Evolutionary conservation across 1,140 invertebrate species (phyloP), one percentile per base, ranked within the genome.

Genomic region (Apis florea): DNA sequence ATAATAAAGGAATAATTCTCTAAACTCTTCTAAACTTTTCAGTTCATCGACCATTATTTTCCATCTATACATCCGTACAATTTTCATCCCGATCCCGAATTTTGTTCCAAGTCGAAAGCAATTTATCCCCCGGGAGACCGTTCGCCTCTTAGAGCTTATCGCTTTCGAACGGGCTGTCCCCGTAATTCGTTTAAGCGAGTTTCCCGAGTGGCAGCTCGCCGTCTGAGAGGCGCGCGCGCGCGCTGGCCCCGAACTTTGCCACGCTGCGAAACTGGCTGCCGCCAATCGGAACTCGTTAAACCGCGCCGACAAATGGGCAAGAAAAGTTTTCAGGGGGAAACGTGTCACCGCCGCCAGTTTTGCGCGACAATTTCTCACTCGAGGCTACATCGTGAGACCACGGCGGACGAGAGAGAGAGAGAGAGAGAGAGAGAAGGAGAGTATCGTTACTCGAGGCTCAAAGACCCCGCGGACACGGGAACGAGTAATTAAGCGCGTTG

Each of bases 401-500:
- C 58, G 8, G 4, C 12, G 19, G 2, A 2, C 24, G 59, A 17
- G n/a, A 13, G 58, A 13, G 4, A 40, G 31, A 15, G n/a, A 13
- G 58, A 12, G 58, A 15, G n/a, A 12, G 58, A 13, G 58, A 15
- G n/a, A 12, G 58, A 13, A 15, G n/a, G 58, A 13, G 63, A 67
- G 63, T 47, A 49, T 67, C 74, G 64, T 64, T 53, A 15, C 3
- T 15, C 47, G 59, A 4, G 15, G 6, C n/a, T 77, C 31, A 77
- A 68, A 68, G 31, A 1, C 53, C 17, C 31, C 74, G 74, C 17
- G 31, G 51, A 3, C n/a, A 3, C 40, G 26, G 54, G 10, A 66
- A 73, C 59, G 19, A 71, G 69, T 61, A 79, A 79, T 79, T 79
- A 79, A 61, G 69, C 77, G 67, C 24, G 58, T 63, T 58, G 58